Conservation (phyloP, 1,140 invertebrate species). For the Branchinecta lindahli region DNA sequence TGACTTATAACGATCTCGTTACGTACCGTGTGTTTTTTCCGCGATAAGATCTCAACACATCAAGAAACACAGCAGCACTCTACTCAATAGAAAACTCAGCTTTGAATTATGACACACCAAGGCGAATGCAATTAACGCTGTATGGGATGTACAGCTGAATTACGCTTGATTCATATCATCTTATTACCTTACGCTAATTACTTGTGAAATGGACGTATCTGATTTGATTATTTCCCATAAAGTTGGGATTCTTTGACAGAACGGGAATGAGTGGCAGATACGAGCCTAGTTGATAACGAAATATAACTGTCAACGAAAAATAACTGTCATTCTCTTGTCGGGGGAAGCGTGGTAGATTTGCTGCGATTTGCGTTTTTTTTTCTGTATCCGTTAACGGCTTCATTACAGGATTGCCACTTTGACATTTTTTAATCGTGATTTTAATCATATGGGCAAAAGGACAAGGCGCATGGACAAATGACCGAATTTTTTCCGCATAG, state of each 20-base stretch:
- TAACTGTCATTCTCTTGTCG: no score
- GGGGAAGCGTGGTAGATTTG: no score
- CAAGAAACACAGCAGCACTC: not conserved
- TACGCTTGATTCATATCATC: not conserved
- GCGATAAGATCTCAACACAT: constrained; percentile 11
- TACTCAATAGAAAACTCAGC: not conserved
- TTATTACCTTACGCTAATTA: not conserved
- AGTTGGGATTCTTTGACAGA: not conserved
- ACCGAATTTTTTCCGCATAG: no score
- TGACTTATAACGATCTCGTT: constrained; percentile 10
- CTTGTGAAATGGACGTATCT: not conserved
- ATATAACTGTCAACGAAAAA: no score
- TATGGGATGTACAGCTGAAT: not conserved
- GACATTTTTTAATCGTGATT: no score
- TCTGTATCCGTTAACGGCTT: no score
- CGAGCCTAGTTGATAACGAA: no score
- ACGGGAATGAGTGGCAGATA: not conserved
- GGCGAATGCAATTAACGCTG: not conserved
- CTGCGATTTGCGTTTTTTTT: no score
- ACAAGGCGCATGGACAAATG: no score
- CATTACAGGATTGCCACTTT: no score
- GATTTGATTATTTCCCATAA: not conserved
- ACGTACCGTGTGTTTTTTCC: constrained; percentile 15
- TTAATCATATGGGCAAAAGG: no score
- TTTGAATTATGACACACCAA: not conserved